Base-by-base conservation (phyloP, 1,140 invertebrate genomes). In the Psix sp. region DNA sequence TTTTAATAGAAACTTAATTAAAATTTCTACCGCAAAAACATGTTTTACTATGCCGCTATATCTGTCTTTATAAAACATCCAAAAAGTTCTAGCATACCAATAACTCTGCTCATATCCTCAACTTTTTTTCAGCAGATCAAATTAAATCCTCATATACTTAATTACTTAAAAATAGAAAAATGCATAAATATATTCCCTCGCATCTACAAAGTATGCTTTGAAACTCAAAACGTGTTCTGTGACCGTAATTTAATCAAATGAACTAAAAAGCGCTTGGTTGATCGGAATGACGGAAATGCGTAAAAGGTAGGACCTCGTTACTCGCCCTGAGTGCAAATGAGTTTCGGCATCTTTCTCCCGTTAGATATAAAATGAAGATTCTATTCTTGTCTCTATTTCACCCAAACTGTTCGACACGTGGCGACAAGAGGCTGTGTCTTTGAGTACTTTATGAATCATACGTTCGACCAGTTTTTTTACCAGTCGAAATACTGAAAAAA, bases 271-370 rank as follows among this genome's bases (percentile, higher is more conserved):
- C 46, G 54, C 56, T 51, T 7, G 40, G 31, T 26, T 38, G 29
- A 11, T 13, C 29, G 16, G 20, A 49, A 45, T 18, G 59, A 52
- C 72, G 72, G 65, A 74, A 74, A 65, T 65, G 15, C 65, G 29
- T 65, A 68, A 68, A 74, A 49, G 72, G 72, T 0, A 57, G 72
- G 65, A 65, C 43, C 65, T 31, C 20, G 48, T 60, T 63, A 35
- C 39, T 63, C 7, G 33, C 51, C 24, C n/a, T 5, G 65, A 33
- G 60, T 65, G 63, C 59, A 68, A 68, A 68, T 74, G 54, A 59
- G 49, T 49, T 62, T 49, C 18, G 38, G 46, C n/a, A n/a, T n/a
- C n/a, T n/a, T n/a, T n/a, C n/a, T n/a, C n/a, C n/a, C n/a, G n/a
- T n/a, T n/a, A n/a, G n/a, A n/a, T n/a, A n/a, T n/a, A n/a, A n/a